Percentiles rank a stretch among this genome's conserved stretches.
phyloP scores from a whole-genome alignment of 2,113 vertebrate genomes.

The Carollia perspicillata region DNA sequence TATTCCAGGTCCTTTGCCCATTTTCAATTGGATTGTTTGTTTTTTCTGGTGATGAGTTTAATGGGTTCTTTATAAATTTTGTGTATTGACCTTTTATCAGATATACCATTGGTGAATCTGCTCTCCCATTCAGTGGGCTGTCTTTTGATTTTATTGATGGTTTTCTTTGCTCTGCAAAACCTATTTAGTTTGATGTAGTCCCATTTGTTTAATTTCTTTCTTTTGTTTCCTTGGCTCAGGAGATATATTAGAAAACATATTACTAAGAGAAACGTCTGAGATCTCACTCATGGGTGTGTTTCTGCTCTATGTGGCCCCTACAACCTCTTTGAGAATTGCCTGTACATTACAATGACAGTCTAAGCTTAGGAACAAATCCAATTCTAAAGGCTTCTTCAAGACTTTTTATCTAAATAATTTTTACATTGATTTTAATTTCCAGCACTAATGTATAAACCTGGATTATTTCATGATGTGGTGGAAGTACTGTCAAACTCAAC shows the following conservation, averaged over 20 bases:
- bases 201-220: too few relatives aligned
- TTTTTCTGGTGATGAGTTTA: background rate
- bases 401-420: background rate
- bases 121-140: too few relatives aligned
- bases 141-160: too few relatives aligned
- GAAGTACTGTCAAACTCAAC: background rate
- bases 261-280: background rate
- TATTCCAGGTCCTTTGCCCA: background rate
- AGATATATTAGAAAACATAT: background rate
- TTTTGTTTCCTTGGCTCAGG: background rate
- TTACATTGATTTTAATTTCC: background rate
- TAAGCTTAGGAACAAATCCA: background rate
- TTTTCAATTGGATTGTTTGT: background rate
- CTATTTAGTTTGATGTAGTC: too few relatives aligned
- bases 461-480: background rate
- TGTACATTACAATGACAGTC: background rate
- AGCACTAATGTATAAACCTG: background rate
- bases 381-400: background rate
- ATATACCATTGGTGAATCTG: too few relatives aligned
- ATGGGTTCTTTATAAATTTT: too few relatives aligned
- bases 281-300: background rate
- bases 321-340: background rate
- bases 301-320: accelerated
- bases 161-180: too few relatives aligned
- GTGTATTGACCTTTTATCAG: too few relatives aligned